Evolutionary conservation across 2,888 invertebrate species (phyloP), one percentile per base, ranked within the genome.

Genomic region (Ormyrus thymus): DNA sequence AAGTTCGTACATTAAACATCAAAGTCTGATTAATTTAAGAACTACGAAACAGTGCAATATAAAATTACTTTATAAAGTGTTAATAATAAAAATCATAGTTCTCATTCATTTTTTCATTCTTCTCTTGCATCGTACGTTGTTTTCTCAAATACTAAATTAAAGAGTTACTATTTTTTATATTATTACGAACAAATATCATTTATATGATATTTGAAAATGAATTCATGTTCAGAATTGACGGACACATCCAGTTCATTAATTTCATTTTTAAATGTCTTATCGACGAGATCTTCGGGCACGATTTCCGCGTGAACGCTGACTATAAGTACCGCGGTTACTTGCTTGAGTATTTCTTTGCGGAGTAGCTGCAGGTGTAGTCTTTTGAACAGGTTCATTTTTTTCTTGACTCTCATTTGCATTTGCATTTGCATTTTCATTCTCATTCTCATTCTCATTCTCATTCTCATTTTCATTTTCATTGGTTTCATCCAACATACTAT

Each of bases 251-350:
- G n/a, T 53, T 71, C 13, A 61, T 56, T 66, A 3, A 29, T 13
- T 62, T 59, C 13, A 73, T 73, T 69, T 61, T 58, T 50, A 48
- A 62, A 71, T 29, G 29, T 53, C 78, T 87, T 88, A 90, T 86
- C 90, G 89, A 56, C 90, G 86, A 43, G 88, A 89, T 84, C 90
- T 86, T 75, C 89, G 84, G 3, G 88, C 89, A 58, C 89, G 86
- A 8, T 83, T 82, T 53, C 89, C 86, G 29, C 87, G 86, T 61
- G 88, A 29, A 84, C 87, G 85, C 86, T 87, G 79, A 86, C 83
- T 80, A 86, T 86, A 8, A 86, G 86, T 6, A 83, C 84, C 11
- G 68, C 77, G 76, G 13, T 46, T 48, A 11, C 46, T 58, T 8
- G n/a, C 58, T n/a, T 62, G 58, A 8, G 15, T 68, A 56, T 48